Evolutionary conservation across 1,140 invertebrate species (phyloP).

Genomic region (Drosophila ogumai): DNA sequence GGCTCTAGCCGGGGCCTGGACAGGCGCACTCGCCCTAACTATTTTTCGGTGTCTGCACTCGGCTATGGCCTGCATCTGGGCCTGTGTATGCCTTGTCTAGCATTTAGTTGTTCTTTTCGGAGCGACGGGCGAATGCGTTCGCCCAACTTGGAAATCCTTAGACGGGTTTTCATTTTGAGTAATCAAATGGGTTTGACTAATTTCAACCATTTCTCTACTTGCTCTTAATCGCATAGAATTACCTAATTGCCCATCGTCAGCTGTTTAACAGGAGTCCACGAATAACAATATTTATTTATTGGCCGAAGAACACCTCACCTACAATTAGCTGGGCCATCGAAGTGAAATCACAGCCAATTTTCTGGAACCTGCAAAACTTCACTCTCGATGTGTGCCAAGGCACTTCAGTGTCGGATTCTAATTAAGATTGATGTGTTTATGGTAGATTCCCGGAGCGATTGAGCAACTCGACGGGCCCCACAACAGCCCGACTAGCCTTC

Average conservation of each 20-base stretch:
- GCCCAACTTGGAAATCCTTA: not conserved
- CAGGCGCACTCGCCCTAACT: slow-evolving; percentile 13
- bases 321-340: slow-evolving; percentile 74
- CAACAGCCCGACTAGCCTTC: slow-evolving; percentile 21
- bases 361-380: slow-evolving; percentile 34
- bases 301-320: slow-evolving; percentile 60
- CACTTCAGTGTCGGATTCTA: slow-evolving; percentile 65
- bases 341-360: slow-evolving; percentile 20
- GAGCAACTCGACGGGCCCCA: slow-evolving; percentile 20
- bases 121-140: slow-evolving; percentile 14
- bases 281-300: slow-evolving; percentile 12
- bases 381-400: slow-evolving; percentile 48
- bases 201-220: not conserved
- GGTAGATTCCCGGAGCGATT: slow-evolving; percentile 16
- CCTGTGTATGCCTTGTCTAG: slow-evolving; percentile 24
- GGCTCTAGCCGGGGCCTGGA: slow-evolving; percentile 22
- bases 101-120: slow-evolving; percentile 47
- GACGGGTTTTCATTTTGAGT: not conserved
- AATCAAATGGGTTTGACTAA: not conserved
- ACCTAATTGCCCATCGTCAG: slow-evolving; percentile 2
- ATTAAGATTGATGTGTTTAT: slow-evolving; percentile 82
- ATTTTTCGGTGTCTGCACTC: slow-evolving; percentile 18
- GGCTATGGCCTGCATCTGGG: slow-evolving; percentile 13
- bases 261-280: not conserved
- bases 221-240: slow-evolving; percentile 5